Evolutionary conservation across 2,113 vertebrate species (phyloP).

Genomic region (Oncorhynchus nerka): DNA sequence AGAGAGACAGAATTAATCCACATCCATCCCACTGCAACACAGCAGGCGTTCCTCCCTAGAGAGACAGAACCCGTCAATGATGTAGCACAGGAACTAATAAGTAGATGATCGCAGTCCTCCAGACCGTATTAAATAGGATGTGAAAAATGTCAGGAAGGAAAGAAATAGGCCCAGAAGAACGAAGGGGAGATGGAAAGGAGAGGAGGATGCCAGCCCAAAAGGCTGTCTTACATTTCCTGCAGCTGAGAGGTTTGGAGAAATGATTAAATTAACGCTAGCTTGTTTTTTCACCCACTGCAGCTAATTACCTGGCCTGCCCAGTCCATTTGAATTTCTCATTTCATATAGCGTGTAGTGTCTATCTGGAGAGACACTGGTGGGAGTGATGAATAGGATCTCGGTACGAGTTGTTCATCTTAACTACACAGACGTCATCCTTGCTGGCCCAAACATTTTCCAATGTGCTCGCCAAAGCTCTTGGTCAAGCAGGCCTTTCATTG

Average conservation of each 20-base stretch:
- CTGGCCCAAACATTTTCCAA: slow-evolving; percentile 5
- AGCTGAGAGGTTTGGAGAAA: neutral
- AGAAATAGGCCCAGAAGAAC: neutral
- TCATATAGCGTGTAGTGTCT: neutral
- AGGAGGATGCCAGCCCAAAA: neutral
- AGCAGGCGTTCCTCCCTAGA: neutral
- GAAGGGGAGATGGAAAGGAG: neutral
- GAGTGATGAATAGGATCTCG: neutral
- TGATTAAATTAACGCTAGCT: neutral
- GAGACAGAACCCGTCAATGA: neutral
- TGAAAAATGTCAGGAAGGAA: neutral
- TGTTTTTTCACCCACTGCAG: neutral
- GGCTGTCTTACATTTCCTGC: neutral
- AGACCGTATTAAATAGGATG: neutral
- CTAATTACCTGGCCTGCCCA: neutral
- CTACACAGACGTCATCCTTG: neutral
- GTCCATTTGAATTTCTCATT: neutral
- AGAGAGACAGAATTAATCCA: neutral
- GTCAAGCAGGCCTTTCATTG: neutral
- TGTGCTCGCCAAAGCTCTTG: slow-evolving; percentile 1
- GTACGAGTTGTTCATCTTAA: neutral
- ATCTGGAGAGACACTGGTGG: neutral
- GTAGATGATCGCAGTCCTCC: neutral
- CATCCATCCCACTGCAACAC: neutral
- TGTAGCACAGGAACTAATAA: neutral